Conservation (phyloP, 2,797 vertebrate species). For the Aulostomus chinensis region DNA sequence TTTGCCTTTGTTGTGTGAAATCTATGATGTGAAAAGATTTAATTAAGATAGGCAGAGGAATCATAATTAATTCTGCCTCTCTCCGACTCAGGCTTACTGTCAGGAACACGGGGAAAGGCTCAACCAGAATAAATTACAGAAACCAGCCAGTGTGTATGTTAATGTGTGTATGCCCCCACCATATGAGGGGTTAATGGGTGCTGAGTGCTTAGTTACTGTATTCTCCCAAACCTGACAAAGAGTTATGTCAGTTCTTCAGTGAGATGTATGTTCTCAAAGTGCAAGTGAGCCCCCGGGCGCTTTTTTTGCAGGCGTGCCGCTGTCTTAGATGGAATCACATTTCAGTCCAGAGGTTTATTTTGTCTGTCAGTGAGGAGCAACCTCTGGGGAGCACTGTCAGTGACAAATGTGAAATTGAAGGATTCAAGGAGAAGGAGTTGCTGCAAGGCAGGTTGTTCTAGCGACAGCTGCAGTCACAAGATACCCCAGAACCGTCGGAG, state of each 20-base stretch:
- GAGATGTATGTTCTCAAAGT: conserved; percentile 46
- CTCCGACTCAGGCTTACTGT: conserved; percentile 69
- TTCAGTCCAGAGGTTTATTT: conserved; percentile 67
- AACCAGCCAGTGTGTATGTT: background rate
- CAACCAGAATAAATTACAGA: conserved; percentile 73
- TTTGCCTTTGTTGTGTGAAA: conserved; percentile 77
- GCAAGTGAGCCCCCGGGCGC: conserved; percentile 40
- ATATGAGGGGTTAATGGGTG: conserved; percentile 29
- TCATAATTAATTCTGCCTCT: conserved; percentile 82
- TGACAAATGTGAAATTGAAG: conserved; percentile 69
- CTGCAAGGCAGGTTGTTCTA: conserved; percentile 42
- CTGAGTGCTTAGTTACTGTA: conserved; percentile 25
- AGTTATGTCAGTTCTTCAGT: conserved; percentile 33
- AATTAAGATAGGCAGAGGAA: conserved; percentile 83
- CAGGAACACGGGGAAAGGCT: conserved; percentile 72
- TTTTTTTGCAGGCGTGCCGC: conserved; percentile 26
- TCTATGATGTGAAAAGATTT: conserved; percentile 85
- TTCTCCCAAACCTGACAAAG: conserved; percentile 39
- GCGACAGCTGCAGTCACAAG: conserved; percentile 42
- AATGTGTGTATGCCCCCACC: background rate
- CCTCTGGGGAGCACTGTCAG: conserved; percentile 59
- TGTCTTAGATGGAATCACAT: conserved; percentile 66
- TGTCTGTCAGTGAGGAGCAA: conserved; percentile 61
- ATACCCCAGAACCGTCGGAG: conserved; percentile 51
- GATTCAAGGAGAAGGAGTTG: conserved; percentile 52